Conservation (phyloP, 2,888 invertebrate genomes). For the Germaria angustata region DNA sequence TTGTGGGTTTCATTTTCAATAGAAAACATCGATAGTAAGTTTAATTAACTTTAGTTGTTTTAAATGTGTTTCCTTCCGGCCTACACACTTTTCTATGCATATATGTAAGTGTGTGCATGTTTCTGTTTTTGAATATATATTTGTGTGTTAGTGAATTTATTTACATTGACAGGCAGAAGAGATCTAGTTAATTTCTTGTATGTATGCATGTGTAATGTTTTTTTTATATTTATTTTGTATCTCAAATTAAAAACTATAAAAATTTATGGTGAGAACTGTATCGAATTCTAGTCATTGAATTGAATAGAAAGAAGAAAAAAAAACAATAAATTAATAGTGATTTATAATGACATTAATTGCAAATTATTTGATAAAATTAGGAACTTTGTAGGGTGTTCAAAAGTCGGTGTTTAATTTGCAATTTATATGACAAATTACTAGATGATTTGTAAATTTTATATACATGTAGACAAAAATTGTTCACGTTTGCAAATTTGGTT, state of each 20-base stretch:
- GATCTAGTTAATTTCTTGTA: background rate
- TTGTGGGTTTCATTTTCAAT: slow-evolving; percentile 35
- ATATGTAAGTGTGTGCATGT: background rate
- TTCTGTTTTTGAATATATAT: background rate
- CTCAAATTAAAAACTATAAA: slow-evolving; percentile 8
- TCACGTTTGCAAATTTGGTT: too few species aligned
- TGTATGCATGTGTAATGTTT: background rate
- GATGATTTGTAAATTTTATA: too few species aligned
- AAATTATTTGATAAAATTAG: slow-evolving; percentile 10
- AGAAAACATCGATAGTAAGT: slow-evolving; percentile 51
- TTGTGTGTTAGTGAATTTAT: background rate
- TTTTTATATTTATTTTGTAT: slow-evolving; percentile 16
- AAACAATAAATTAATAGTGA: slow-evolving; percentile 8
- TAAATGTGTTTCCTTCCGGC: slow-evolving; percentile 56
- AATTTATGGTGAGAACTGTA: slow-evolving; percentile 42
- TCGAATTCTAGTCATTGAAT: slow-evolving; percentile 19
- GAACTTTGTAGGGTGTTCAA: background rate
- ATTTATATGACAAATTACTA: background rate
- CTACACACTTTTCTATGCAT: background rate
- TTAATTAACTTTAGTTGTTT: slow-evolving; percentile 64
- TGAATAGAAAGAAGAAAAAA: background rate
- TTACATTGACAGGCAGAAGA: background rate
- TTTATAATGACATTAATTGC: slow-evolving; percentile 5
- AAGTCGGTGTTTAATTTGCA: background rate
- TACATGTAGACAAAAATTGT: too few species aligned